Evolutionary conservation across 1,140 invertebrate species (phyloP).

Genomic region (Hirudo medicinalis): DNA sequence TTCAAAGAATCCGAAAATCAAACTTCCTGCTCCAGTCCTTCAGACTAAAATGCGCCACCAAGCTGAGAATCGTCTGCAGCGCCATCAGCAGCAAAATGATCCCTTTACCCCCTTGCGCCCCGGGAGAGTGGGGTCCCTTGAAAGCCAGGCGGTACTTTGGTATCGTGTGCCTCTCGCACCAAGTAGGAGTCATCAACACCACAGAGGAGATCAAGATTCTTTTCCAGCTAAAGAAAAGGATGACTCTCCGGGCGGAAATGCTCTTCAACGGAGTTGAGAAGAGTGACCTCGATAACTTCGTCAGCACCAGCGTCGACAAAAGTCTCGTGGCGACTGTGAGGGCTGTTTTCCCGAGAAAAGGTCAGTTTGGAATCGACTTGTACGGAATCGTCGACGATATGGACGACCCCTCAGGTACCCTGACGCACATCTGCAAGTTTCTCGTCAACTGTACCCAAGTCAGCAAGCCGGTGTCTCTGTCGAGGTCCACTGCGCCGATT

Average conservation of each 20-base stretch:
- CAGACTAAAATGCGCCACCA: slow-evolving; percentile 99
- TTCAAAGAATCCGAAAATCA: background rate
- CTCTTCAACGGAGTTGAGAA: background rate
- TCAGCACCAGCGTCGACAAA: slow-evolving; percentile 49
- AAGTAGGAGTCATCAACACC: slow-evolving; percentile 31
- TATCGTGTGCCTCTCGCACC: slow-evolving; percentile 47
- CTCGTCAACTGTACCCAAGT: slow-evolving; percentile 43
- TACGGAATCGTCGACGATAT: slow-evolving; percentile 68
- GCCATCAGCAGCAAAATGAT: slow-evolving; percentile 53
- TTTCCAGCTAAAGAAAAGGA: slow-evolving; percentile 4
- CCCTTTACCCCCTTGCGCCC: slow-evolving; percentile 92
- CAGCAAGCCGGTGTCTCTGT: slow-evolving; percentile 29
- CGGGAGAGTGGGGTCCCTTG: slow-evolving; percentile 96
- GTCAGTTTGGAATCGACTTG: slow-evolving; percentile 90
- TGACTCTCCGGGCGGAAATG: background rate
- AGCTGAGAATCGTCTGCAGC: slow-evolving; percentile 73
- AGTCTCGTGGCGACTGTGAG: slow-evolving; percentile 70
- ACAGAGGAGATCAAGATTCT: slow-evolving; percentile 54
- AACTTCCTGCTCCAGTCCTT: slow-evolving; percentile 45
- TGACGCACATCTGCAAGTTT: slow-evolving; percentile 98
- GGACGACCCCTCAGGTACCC: slow-evolving; percentile 65
- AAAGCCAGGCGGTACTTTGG: slow-evolving; percentile 71
- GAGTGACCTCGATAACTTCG: background rate
- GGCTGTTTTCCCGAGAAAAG: slow-evolving; percentile 76
- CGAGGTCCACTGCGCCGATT: background rate